phyloP scores from a whole-genome alignment of 2,797 vertebrate genomes.

The Hemibagrus guttatus region DNA sequence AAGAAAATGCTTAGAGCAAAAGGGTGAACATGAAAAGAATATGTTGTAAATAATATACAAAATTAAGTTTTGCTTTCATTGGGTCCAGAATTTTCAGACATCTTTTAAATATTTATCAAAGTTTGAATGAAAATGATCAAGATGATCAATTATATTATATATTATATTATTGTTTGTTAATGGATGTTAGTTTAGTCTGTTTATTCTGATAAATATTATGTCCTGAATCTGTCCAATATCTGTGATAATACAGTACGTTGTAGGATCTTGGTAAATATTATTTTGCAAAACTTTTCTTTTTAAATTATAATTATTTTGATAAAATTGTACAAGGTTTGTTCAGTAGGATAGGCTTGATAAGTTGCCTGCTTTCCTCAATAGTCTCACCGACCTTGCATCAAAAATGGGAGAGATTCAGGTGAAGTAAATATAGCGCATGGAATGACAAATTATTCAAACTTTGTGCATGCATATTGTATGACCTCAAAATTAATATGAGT shows the following conservation, averaged over 20 bases:
- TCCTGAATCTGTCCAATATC: background rate
- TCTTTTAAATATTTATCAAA: background rate
- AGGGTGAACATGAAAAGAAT: too few species aligned
- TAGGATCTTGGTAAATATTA: background rate
- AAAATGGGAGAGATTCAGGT: background rate
- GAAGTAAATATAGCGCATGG: background rate
- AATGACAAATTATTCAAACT: constrained; percentile 4
- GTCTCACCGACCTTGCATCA: background rate
- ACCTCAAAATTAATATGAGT: background rate
- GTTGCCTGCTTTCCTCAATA: background rate
- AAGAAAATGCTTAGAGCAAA: background rate
- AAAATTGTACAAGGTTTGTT: background rate
- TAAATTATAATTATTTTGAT: too few species aligned
- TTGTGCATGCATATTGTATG: constrained; percentile 12
- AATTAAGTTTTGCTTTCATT: background rate
- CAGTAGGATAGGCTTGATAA: background rate
- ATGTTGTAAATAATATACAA: background rate
- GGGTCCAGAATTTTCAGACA: background rate
- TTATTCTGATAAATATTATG: background rate
- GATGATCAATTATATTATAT: too few species aligned
- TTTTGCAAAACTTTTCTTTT: too few species aligned
- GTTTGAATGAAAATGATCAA: too few species aligned
- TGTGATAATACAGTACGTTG: background rate
- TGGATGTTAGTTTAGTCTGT: too few species aligned
- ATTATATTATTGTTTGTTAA: too few species aligned